Evolutionary conservation across 1,140 invertebrate genomes (phyloP).

Genomic region (Megathymus violae): DNA sequence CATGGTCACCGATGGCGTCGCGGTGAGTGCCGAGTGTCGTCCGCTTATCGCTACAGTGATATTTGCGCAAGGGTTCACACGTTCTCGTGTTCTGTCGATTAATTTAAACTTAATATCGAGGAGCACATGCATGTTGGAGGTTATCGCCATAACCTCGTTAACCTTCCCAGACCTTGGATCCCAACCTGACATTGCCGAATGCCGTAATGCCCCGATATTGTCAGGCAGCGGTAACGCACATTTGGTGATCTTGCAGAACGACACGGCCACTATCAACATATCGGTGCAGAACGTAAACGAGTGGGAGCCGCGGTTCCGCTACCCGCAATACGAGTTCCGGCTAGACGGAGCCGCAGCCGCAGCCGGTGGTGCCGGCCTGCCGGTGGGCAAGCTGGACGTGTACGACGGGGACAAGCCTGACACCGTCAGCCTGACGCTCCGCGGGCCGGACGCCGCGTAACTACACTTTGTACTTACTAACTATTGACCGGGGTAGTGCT

Average conservation of each 20-base stretch:
- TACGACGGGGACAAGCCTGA: conserved; percentile 92
- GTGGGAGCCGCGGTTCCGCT: conserved; percentile 95
- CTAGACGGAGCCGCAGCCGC: conserved; percentile 79
- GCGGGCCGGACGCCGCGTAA: conserved; percentile 89
- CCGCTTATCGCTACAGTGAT: no score
- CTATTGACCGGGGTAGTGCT: no score
- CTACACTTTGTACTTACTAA: conserved; percentile 20
- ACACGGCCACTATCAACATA: conserved; percentile 88
- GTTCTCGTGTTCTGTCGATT: no score
- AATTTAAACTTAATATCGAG: no score
- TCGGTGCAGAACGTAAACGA: conserved; percentile 95
- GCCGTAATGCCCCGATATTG: no score
- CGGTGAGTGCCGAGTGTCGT: conserved; percentile 86
- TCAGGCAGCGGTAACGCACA: not conserved
- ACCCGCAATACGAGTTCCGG: conserved; percentile 94
- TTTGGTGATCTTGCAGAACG: conserved; percentile 86
- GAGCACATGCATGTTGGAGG: no score
- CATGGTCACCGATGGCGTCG: conserved; percentile 92
- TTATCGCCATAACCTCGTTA: no score
- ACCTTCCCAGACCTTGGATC: no score
- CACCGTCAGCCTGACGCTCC: conserved; percentile 87
- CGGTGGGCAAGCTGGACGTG: conserved; percentile 89
- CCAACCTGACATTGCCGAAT: no score
- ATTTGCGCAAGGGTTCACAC: no score
- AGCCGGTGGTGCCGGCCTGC: conserved; percentile 67